These are phyloP conservation scores for Onychomys leucogaster DNA, from an alignment of 2,797 vertebrate species.

Conservation along the genomic window DNA sequence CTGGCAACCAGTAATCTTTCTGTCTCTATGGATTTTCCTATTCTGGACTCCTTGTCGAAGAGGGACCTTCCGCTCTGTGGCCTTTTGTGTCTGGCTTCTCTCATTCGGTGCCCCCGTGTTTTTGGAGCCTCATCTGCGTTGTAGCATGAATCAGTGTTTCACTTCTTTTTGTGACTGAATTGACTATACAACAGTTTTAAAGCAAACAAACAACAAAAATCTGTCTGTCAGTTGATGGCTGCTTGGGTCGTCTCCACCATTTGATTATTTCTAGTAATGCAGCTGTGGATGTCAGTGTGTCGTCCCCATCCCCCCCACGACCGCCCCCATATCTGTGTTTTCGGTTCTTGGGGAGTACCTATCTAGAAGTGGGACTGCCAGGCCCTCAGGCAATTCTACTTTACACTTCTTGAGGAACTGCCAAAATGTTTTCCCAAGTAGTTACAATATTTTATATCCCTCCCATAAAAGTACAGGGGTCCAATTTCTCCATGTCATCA, in stretches of 20 bases:
- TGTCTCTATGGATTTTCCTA: constrained; percentile 64
- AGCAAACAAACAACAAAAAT: not conserved
- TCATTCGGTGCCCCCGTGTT: not conserved
- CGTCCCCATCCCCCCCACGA: no score
- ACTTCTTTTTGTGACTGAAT: not conserved
- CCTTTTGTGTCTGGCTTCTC: constrained; percentile 46
- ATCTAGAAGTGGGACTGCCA: not conserved
- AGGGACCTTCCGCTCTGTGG: not conserved
- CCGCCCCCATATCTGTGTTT: not conserved
- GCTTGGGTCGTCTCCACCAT: not conserved
- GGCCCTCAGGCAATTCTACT: not conserved
- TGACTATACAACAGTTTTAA: not conserved
- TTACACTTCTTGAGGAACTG: not conserved
- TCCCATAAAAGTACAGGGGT: not conserved
- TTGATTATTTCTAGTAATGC: not conserved
- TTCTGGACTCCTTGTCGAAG: constrained; percentile 31
- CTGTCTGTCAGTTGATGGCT: not conserved
- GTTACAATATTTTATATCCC: not conserved
- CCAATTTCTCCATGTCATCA: not conserved
- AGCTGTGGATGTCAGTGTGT: not conserved
- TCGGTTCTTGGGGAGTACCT: not conserved
- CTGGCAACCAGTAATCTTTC: constrained; percentile 56
- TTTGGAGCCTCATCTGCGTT: not conserved
- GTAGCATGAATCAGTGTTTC: not conserved
- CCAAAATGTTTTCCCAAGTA: not conserved